Evolutionary conservation across 2,797 vertebrate species (phyloP).

Genomic region (Lophotriccus pileatus): DNA sequence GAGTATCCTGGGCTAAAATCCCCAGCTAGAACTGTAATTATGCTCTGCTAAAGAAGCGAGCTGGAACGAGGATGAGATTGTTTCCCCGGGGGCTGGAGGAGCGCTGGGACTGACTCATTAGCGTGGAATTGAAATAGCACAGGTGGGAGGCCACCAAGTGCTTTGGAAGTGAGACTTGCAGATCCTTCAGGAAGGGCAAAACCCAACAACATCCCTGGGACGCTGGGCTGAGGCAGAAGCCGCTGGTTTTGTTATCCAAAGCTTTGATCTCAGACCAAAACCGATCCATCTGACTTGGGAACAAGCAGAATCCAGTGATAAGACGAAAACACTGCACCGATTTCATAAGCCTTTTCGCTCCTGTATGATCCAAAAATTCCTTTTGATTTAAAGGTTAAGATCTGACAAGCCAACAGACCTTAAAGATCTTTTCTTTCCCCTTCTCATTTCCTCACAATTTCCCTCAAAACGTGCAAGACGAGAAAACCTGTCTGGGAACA

Average conservation of each 20-base stretch:
- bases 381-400: conserved; percentile 43
- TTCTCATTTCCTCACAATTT: not conserved
- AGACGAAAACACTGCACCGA: not conserved
- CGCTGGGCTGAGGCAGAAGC: accelerated
- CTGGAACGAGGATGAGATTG: not conserved
- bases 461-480: not conserved
- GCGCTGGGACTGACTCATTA: not conserved
- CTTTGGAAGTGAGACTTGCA: not conserved
- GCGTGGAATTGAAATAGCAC: not conserved
- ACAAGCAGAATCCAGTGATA: not conserved
- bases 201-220: not conserved
- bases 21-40: conserved; percentile 21
- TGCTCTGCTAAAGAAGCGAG: not conserved
- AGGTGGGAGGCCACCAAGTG: conserved; percentile 2
- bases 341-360: not conserved
- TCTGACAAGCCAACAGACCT: not conserved
- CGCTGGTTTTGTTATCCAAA: not conserved
- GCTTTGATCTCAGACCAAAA: not conserved
- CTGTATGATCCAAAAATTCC: not conserved
- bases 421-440: not conserved
- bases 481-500: not conserved
- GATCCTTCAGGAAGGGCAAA: not conserved
- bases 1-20: not conserved
- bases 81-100: not conserved
- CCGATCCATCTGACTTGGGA: accelerated